A percentile compares a stretch with the other conserved stretches of the same genome.
Evolutionary conservation across 2,888 invertebrate species (phyloP).

Genomic region (Crepidodera aurea): DNA sequence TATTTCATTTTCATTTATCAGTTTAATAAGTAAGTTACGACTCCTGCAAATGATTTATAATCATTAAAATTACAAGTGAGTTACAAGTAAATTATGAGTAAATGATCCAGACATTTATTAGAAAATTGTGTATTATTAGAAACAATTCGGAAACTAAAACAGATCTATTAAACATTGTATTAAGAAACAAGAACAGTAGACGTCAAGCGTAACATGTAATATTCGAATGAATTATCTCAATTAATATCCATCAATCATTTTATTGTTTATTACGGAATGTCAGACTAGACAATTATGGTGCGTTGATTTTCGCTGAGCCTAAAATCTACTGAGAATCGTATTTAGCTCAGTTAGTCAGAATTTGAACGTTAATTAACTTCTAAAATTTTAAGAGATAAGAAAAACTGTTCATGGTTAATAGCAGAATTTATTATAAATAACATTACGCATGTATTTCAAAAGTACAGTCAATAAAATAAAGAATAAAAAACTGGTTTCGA

Average conservation of each 20-base stretch:
- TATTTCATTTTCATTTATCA: too few relatives aligned
- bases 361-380: too few relatives aligned
- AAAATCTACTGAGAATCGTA: constrained; percentile 1
- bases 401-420: too few relatives aligned
- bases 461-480: too few relatives aligned
- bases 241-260: constrained; percentile 28
- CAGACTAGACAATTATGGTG: constrained; percentile 18
- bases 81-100: not conserved
- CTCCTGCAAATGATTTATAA: too few relatives aligned
- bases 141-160: constrained; percentile 10
- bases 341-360: too few relatives aligned
- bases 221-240: constrained; percentile 24
- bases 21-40: too few relatives aligned
- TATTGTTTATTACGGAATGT: constrained; percentile 18
- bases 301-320: constrained; percentile 13
- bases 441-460: too few relatives aligned
- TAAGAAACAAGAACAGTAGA: not conserved
- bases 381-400: too few relatives aligned
- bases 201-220: constrained; percentile 18
- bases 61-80: too few relatives aligned
- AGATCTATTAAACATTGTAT: constrained; percentile 20
- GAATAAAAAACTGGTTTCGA: too few relatives aligned
- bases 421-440: too few relatives aligned
- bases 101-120: not conserved
- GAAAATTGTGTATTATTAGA: constrained; percentile 1